These are phyloP conservation scores for Napeogenes sylphis DNA, from an alignment of 2,888 invertebrate species.

Conservation along the genomic window DNA sequence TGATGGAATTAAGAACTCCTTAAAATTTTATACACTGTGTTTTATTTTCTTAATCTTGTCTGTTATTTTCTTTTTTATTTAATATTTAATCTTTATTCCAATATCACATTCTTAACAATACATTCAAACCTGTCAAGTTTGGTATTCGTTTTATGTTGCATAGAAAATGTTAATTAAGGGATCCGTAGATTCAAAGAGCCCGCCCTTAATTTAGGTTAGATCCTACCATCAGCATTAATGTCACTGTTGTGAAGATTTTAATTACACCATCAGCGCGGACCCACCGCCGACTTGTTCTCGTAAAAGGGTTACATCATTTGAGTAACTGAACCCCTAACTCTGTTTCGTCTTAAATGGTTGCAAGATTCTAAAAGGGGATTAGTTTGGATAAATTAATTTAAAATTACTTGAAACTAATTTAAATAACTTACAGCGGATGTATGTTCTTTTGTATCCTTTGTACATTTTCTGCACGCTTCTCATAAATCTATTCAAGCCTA, in stretches of 20 bases:
- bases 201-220: slow-evolving; percentile 60
- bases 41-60: neutral
- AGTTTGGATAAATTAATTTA: slow-evolving; percentile 1
- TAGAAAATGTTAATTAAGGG: slow-evolving; percentile 42
- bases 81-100: too few relatives aligned
- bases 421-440: too few relatives aligned
- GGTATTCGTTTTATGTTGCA: slow-evolving; percentile 31
- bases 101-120: neutral
- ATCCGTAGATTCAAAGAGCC: slow-evolving; percentile 50
- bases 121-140: slow-evolving; percentile 28
- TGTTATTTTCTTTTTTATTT: neutral
- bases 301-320: slow-evolving; percentile 50
- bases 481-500: slow-evolving; percentile 29
- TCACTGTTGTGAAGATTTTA: slow-evolving; percentile 67
- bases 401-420: too few relatives aligned
- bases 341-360: too few relatives aligned
- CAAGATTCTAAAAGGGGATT: too few relatives aligned
- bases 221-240: slow-evolving; percentile 70
- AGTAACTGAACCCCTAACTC: slow-evolving; percentile 29
- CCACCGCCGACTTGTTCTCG: slow-evolving; percentile 47
- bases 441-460: neutral
- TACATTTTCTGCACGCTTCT: slow-evolving; percentile 11
- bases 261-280: slow-evolving; percentile 57
- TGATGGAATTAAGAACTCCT: neutral
- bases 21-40: neutral